Percentiles rank a stretch among this genome's conserved stretches.
phyloP scores from a whole-genome alignment of 2,113 vertebrate genomes.

The Clarias batrachus region DNA sequence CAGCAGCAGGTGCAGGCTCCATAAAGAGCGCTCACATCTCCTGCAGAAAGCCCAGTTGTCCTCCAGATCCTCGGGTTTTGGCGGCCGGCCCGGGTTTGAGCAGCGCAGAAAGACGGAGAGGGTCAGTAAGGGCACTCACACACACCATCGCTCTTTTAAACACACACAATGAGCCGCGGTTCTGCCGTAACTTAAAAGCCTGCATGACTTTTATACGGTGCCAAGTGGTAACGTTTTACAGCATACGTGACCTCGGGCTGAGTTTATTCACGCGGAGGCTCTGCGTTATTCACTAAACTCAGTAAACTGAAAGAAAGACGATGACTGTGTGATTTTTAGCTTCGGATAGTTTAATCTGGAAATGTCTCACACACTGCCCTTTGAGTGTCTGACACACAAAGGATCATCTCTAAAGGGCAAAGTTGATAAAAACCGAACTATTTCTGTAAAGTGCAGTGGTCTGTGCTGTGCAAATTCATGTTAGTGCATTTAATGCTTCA shows the following conservation, averaged over 20 bases:
- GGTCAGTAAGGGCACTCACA: constrained; percentile 34
- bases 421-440: background rate
- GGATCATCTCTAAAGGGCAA: background rate
- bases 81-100: constrained; percentile 43
- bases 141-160: constrained; percentile 39
- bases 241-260: constrained; percentile 4
- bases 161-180: constrained; percentile 28
- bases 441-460: background rate
- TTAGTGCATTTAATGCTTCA: background rate
- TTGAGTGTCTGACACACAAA: background rate
- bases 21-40: constrained; percentile 63
- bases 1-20: constrained; percentile 56
- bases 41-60: constrained; percentile 57
- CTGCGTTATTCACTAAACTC: background rate
- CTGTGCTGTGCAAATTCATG: background rate
- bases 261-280: background rate
- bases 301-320: background rate
- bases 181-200: constrained; percentile 42
- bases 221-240: constrained; percentile 34
- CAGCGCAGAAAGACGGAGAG: constrained; percentile 37
- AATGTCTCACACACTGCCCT: background rate
- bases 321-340: background rate
- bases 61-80: constrained; percentile 49
- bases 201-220: constrained; percentile 36
- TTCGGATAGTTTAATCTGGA: background rate